These are phyloP conservation scores for Chromis chromis DNA, from an alignment of 2,797 vertebrate species.

Conservation along the genomic window DNA sequence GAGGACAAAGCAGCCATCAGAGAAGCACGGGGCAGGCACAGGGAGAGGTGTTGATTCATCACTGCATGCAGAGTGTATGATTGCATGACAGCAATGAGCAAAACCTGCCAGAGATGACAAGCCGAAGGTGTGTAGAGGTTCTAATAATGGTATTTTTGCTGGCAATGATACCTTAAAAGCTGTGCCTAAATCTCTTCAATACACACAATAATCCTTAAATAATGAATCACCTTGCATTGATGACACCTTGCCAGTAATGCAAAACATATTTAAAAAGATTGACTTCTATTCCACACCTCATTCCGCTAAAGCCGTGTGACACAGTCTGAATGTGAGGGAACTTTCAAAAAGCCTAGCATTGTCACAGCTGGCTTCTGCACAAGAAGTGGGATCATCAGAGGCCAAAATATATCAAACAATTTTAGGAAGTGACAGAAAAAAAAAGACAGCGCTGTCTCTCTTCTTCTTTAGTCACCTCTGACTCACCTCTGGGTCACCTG, in stretches of 20 bases:
- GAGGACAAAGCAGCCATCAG: slow-evolving; percentile 77
- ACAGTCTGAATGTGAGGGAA: slow-evolving; percentile 49
- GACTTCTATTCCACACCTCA: slow-evolving; percentile 56
- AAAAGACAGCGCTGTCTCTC: slow-evolving; percentile 36
- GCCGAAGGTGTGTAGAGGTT: slow-evolving; percentile 38
- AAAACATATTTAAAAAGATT: slow-evolving; percentile 53
- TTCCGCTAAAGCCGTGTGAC: slow-evolving; percentile 47
- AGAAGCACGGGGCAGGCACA: slow-evolving; percentile 47
- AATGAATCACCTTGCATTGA: slow-evolving; percentile 63
- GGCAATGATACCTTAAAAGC: slow-evolving; percentile 50
- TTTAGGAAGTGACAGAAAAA: slow-evolving; percentile 35
- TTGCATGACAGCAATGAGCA: slow-evolving; percentile 49
- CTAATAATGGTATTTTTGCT: slow-evolving; percentile 60
- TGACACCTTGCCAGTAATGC: slow-evolving; percentile 48
- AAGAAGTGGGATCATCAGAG: slow-evolving; percentile 18
- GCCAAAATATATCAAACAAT: slow-evolving; percentile 21
- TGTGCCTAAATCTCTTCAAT: slow-evolving; percentile 53
- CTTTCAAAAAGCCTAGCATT: slow-evolving; percentile 23
- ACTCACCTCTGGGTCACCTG: slow-evolving; percentile 82
- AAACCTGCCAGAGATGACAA: slow-evolving; percentile 56
- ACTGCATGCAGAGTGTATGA: slow-evolving; percentile 40
- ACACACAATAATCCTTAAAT: slow-evolving; percentile 65
- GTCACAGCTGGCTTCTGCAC: slow-evolving; percentile 32
- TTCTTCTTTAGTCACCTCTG: slow-evolving; percentile 71
- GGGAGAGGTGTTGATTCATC: slow-evolving; percentile 58